phyloP scores from a whole-genome alignment of 2,797 vertebrate genomes.

The Enteromius unitaeniatus region DNA sequence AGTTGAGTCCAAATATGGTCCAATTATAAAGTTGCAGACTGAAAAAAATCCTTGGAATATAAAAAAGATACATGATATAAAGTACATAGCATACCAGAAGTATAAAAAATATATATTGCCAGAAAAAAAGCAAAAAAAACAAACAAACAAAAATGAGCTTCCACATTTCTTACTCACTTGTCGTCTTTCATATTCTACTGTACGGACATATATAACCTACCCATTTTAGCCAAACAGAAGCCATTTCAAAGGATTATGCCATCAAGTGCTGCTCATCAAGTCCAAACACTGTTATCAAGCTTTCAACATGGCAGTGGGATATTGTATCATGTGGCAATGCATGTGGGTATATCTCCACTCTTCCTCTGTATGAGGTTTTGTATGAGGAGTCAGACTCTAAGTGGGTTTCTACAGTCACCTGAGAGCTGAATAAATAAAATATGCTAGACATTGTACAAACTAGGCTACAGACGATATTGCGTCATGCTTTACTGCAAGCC shows the following conservation, averaged over 20 bases:
- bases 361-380: constrained; percentile 17
- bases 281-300: constrained; percentile 33
- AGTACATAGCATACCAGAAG: background rate
- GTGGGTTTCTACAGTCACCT: constrained; percentile 20
- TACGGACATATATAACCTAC: background rate
- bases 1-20: background rate
- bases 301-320: constrained; percentile 31
- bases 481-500: constrained; percentile 12
- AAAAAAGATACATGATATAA: background rate
- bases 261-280: background rate
- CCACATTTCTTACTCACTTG: background rate
- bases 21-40: constrained; percentile 11
- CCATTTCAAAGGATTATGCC: background rate
- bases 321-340: constrained; percentile 21
- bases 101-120: background rate
- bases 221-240: constrained; percentile 7
- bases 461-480: constrained; percentile 33
- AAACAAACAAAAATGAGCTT: too few relatives aligned
- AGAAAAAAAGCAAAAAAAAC: background rate
- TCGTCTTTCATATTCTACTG: background rate
- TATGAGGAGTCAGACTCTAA: background rate
- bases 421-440: constrained; percentile 40
- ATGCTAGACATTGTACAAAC: constrained; percentile 28
- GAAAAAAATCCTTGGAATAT: background rate
- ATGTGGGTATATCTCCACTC: background rate